phyloP scores from a whole-genome alignment of 2,797 vertebrate species.

The Harpagifer antarcticus region DNA sequence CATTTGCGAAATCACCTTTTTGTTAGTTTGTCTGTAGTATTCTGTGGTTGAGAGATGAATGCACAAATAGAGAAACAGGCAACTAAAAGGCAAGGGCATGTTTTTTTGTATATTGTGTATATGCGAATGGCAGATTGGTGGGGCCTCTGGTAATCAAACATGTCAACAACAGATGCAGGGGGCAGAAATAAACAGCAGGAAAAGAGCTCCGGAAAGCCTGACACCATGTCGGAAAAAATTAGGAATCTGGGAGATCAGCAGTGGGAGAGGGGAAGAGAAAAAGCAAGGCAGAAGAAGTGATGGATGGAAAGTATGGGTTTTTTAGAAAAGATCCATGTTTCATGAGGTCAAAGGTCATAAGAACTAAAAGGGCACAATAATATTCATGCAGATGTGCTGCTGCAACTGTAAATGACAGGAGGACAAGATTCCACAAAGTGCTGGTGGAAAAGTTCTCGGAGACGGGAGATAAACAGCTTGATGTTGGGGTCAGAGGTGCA shows the following conservation, averaged over 20 bases:
- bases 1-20: no score
- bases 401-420: constrained; percentile 27
- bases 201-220: constrained; percentile 8
- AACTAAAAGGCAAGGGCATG: neutral
- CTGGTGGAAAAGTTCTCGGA: constrained; percentile 9
- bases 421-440: constrained; percentile 26
- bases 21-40: no score
- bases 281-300: neutral
- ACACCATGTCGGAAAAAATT: neutral
- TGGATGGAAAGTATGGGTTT: constrained; percentile 10
- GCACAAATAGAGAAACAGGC: neutral
- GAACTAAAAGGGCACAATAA: constrained; percentile 22
- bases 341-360: constrained; percentile 43
- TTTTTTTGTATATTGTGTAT: constrained; percentile 1
- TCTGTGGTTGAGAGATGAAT: no score
- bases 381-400: constrained; percentile 41
- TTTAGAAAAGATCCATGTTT: constrained; percentile 4
- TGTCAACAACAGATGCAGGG: constrained; percentile 40
- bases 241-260: constrained; percentile 10
- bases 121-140: neutral
- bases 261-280: neutral
- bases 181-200: constrained; percentile 41
- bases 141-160: constrained; percentile 3
- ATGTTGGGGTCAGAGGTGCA: constrained; percentile 38
- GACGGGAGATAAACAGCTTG: constrained; percentile 39